Base-by-base conservation (phyloP, 1,140 invertebrate genomes). In the Telenomus remus region DNA sequence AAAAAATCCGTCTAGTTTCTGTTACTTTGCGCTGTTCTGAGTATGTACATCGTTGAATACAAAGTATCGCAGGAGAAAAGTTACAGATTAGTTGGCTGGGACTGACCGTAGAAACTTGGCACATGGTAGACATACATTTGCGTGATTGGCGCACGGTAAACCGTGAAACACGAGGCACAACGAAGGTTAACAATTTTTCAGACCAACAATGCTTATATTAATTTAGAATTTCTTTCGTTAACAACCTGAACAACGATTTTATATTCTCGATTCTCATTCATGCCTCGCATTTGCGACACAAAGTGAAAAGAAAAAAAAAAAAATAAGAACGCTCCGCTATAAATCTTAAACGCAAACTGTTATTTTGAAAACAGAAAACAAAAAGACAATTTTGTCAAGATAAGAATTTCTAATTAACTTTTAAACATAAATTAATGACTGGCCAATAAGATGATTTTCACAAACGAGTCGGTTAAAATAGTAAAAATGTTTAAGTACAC, bases 31-130 rank as follows among this genome's bases (percentile, higher is more conserved):
- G 46, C 55, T 71, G 49, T 68, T 68, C 51, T 78, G 76, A 78
- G 76, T 78, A 78, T 78, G 76, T 78, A 79, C 69, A 77, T 79
- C 66, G 72, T 69, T 71, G 66, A 72, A 75, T 79, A 74, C 57
- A 73, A 73, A 73, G 61, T 74, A 73, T 63, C 61, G 59, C 56
- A 60, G 63, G 48, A 74, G 63, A 76, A 77, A 71, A 37, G 57
- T 78, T 78, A 78, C 61, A 78, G 65, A 78, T 70, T 78, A 78
- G 70, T 78, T 79, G 61, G 66, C 69, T 71, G 63, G 68, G 70
- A 77, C 66, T 77, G 74, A 74, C 73, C 73, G 65, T 74, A 69
- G 60, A 76, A 79, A 74, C 70, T 76, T 79, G 78, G 78, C 78
- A 79, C 78, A 72, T 71, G 50, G 59, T 71, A 68, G 49, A 72